These are phyloP conservation scores for Cheumatopsyche charites DNA, from an alignment of 1,140 invertebrate genomes.

Conservation along the genomic window DNA sequence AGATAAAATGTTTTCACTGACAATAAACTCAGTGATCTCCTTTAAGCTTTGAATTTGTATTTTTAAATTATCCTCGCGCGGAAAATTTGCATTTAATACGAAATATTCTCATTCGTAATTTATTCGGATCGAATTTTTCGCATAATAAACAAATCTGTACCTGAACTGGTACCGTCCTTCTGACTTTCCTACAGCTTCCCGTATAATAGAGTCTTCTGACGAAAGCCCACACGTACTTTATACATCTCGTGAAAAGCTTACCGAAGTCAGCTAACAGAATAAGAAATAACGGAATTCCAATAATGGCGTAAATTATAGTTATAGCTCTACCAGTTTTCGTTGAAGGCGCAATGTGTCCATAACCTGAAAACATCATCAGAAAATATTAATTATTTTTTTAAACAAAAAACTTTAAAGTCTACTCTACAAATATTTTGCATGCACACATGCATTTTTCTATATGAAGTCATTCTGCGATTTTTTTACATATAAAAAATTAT, in stretches of 20 bases:
- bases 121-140: too few relatives aligned
- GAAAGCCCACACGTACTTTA: constrained; percentile 93
- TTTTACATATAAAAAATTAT: neutral
- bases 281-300: constrained; percentile 93
- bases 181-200: constrained; percentile 78
- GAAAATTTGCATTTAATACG: too few relatives aligned
- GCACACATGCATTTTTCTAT: too few relatives aligned
- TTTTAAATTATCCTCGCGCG: too few relatives aligned
- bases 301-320: constrained; percentile 91
- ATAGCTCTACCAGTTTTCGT: constrained; percentile 83
- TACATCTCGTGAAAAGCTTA: constrained; percentile 87
- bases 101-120: too few relatives aligned
- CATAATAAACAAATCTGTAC: constrained; percentile 55
- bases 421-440: too few relatives aligned
- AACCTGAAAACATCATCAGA: constrained; percentile 69
- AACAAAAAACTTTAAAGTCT: too few relatives aligned
- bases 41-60: too few relatives aligned
- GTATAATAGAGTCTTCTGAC: constrained; percentile 86
- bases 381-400: too few relatives aligned
- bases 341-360: constrained; percentile 90
- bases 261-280: constrained; percentile 92
- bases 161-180: constrained; percentile 75
- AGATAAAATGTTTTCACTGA: too few relatives aligned
- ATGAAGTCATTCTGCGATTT: too few relatives aligned
- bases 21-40: too few relatives aligned